phyloP scores from a whole-genome alignment of 2,113 vertebrate genomes.

The Astur gentilis region DNA sequence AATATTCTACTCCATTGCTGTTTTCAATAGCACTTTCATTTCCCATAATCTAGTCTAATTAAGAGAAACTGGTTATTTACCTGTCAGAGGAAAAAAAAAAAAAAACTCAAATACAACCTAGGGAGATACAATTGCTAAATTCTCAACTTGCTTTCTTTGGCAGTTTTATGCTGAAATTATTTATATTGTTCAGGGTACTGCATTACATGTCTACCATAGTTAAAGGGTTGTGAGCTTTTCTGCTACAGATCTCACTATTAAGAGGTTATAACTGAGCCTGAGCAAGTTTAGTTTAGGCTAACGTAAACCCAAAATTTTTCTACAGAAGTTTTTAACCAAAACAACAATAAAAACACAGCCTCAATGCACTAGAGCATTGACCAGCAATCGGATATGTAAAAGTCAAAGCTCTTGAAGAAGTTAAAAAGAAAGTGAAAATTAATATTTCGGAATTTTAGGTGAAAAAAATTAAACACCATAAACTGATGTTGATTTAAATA shows the following conservation, averaged over 20 bases:
- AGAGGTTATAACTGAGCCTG: background rate
- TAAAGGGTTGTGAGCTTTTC: background rate
- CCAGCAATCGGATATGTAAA: background rate
- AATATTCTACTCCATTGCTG: slow-evolving; percentile 23
- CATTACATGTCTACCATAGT: background rate
- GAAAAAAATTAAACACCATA: background rate
- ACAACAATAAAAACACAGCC: background rate
- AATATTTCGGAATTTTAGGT: background rate
- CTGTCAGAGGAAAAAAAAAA: slow-evolving; percentile 38
- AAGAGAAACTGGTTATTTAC: slow-evolving; percentile 65
- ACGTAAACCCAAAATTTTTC: background rate
- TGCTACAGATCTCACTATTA: background rate
- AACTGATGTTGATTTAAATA: background rate
- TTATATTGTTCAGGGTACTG: background rate
- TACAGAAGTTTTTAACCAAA: background rate
- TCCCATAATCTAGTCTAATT: slow-evolving; percentile 58
- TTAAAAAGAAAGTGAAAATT: background rate
- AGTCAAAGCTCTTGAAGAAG: background rate
- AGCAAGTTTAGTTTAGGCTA: background rate
- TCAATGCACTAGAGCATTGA: background rate
- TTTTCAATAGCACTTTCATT: slow-evolving; percentile 54
- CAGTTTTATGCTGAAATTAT: slow-evolving; percentile 21
- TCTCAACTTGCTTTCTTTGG: background rate
- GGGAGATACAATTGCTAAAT: slow-evolving; percentile 38
- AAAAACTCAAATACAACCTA: slow-evolving; percentile 31